phyloP scores from a whole-genome alignment of 2,888 invertebrate species.

The Drosophila ustulata region DNA sequence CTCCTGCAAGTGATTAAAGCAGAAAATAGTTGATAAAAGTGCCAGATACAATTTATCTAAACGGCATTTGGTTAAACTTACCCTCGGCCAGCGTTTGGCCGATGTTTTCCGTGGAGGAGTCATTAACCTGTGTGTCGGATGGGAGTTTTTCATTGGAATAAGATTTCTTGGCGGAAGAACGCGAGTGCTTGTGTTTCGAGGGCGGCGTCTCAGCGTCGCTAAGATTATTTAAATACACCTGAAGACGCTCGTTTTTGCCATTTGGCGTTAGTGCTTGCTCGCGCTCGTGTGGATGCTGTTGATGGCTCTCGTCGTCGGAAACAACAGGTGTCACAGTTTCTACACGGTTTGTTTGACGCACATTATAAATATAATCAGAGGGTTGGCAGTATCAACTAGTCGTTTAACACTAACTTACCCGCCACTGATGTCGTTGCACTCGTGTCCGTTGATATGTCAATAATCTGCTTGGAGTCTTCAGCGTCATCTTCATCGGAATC shows the following conservation, averaged over 20 bases:
- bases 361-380: conserved; percentile 75
- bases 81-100: conserved; percentile 42
- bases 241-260: conserved; percentile 49
- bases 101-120: conserved; percentile 16
- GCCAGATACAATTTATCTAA: conserved; percentile 1
- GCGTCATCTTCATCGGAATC: conserved; percentile 51
- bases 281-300: background rate
- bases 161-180: conserved; percentile 35
- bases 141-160: conserved; percentile 44
- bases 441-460: conserved; percentile 70
- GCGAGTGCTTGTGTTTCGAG: conserved; percentile 34
- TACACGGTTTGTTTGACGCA: conserved; percentile 74
- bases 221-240: conserved; percentile 60
- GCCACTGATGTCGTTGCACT: conserved; percentile 55
- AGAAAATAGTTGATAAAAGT: conserved; percentile 28
- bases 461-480: conserved; percentile 42
- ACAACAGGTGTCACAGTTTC: conserved; percentile 77
- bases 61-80: conserved; percentile 54
- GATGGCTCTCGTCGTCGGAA: conserved; percentile 65
- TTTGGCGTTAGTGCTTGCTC: conserved; percentile 8
- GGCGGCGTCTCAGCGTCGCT: conserved; percentile 65
- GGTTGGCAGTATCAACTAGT: conserved; percentile 77
- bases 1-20: conserved; percentile 39
- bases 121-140: conserved; percentile 39
- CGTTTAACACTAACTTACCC: conserved; percentile 61